Evolutionary conservation across 2,888 invertebrate genomes (phyloP), one percentile per base, ranked within the genome.

Genomic region (Spatulosminthurus flaviceps): DNA sequence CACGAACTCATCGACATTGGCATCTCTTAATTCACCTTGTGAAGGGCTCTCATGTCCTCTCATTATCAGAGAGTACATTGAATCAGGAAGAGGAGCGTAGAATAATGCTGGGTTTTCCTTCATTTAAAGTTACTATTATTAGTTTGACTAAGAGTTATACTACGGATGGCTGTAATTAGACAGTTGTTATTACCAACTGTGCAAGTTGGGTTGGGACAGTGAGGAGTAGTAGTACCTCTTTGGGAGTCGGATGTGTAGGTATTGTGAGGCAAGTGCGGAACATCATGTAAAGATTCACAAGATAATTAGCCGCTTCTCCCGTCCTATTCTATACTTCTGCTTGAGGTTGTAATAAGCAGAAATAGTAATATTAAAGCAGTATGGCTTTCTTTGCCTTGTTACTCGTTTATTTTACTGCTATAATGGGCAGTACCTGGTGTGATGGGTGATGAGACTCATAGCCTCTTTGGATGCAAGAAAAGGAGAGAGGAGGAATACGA

Each of bases 361-460:
- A 13, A 51, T 51, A n/a, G 19, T 51, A 51, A 51, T 51, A 16
- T 51, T n/a, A n/a, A 5, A 11, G n/a, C 51, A n/a, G 19, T n/a
- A n/a, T n/a, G 16, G 51, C 51, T 51, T 19, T n/a, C 51, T 19
- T 4, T 51, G 51, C n/a, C n/a, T 51, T n/a, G 51, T 2, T 51
- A 19, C 51, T 51, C 51, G 16, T 51, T 51, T 51, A n/a, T 51
- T 51, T 51, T 51, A 51, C 51, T 11, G 51, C 51, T 51, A 51
- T 51, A 19, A 51, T 51, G 51, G 51, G 51, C 51, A 11, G n/a
- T 4, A 9, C 34, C 19, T 51, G 19, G 16, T 51, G 41, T 13
- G 41, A 13, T 41, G 51, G 51, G n/a, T 51, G 51, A 51, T n/a
- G 51, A 51, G 19, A 11, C 51, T 19, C 19, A 51, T 19, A 51